Percentiles rank a stretch among this genome's conserved stretches.
phyloP scores from a whole-genome alignment of 2,113 vertebrate genomes.

The Xenopus laevis region DNA sequence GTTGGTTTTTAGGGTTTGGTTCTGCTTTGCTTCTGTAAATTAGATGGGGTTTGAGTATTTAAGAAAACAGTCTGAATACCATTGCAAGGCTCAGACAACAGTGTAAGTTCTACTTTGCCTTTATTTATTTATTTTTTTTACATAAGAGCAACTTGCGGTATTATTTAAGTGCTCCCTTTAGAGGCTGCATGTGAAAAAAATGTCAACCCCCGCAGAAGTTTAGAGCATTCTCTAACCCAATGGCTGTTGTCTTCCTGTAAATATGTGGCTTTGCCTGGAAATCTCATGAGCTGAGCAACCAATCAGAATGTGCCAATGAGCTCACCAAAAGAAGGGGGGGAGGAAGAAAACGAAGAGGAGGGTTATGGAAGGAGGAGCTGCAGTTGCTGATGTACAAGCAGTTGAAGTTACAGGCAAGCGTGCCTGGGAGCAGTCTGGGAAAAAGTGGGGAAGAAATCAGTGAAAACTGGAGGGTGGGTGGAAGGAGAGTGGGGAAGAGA shows the following conservation, averaged over 20 bases:
- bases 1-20: too few relatives aligned
- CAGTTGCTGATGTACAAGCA: too few relatives aligned
- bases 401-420: not conserved
- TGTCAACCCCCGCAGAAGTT: not conserved
- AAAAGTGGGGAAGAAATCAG: not conserved
- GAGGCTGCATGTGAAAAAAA: not conserved
- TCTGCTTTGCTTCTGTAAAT: too few relatives aligned
- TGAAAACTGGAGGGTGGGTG: slow-evolving; percentile 3
- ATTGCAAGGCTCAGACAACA: too few relatives aligned
- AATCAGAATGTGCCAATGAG: not conserved
- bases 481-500: not conserved
- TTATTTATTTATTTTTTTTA: too few relatives aligned
- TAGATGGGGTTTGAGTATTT: too few relatives aligned
- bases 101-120: too few relatives aligned
- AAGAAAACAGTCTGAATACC: too few relatives aligned
- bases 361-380: too few relatives aligned
- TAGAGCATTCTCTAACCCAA: not conserved
- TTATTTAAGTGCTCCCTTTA: too few relatives aligned
- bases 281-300: slow-evolving; percentile 16
- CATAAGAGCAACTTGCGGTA: too few relatives aligned
- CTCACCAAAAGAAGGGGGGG: not conserved
- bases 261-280: slow-evolving; percentile 20
- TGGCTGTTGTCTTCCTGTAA: slow-evolving; percentile 23
- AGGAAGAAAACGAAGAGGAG: not conserved
- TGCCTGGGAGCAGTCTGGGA: not conserved